Evolutionary conservation across 2,113 vertebrate species (phyloP).

Genomic region (Leiothrix lutea): DNA sequence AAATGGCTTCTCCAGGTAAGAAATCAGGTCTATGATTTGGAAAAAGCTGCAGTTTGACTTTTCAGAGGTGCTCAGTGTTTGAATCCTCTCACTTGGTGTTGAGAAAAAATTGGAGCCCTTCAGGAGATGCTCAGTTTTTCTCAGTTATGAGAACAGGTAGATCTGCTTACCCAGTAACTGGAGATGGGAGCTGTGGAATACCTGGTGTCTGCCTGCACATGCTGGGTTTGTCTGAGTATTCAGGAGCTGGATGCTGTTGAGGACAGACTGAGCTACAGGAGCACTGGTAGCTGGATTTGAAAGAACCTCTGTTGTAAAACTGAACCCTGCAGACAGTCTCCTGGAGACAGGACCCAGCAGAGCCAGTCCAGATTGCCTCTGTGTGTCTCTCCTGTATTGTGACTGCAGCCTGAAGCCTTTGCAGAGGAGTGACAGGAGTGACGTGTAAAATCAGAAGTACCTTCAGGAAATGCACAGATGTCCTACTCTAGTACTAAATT

Average conservation of each 20-base stretch:
- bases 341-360: background rate
- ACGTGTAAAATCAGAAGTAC: background rate
- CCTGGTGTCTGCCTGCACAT: background rate
- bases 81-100: background rate
- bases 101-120: background rate
- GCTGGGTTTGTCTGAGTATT: background rate
- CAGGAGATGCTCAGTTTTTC: background rate
- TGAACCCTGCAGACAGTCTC: background rate
- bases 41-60: background rate
- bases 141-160: background rate
- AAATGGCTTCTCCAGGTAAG: slow-evolving; percentile 93
- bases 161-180: background rate
- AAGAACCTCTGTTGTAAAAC: background rate
- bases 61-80: background rate
- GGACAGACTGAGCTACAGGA: background rate
- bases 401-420: background rate
- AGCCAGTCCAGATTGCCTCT: background rate
- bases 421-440: background rate
- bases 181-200: background rate
- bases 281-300: background rate
- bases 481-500: background rate
- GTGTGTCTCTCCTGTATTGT: background rate
- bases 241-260: background rate
- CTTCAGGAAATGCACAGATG: background rate
- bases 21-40: background rate